Base-by-base conservation (phyloP, 2,797 vertebrate genomes). In the Acridotheres tristis region DNA sequence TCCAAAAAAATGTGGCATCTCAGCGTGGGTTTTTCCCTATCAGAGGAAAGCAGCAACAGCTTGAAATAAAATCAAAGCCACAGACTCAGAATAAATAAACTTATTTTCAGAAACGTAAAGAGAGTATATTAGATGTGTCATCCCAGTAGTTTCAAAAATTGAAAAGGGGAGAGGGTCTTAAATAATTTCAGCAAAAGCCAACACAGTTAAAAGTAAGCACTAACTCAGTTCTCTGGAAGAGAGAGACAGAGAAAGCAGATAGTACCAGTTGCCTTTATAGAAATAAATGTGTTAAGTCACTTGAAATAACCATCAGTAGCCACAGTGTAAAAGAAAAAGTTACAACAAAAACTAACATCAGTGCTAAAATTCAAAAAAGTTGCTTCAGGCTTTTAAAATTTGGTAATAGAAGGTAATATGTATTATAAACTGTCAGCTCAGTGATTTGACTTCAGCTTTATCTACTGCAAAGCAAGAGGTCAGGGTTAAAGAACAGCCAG, bases 271-370 rank as follows among this genome's bases (percentile, higher is more conserved):
- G 66, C 43, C 58, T 85, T 94, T 40, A 76, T 66, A 85, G 91
- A 94, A 95, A 85, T 22, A 96, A 90, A 79, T 90, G 13, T 67
- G 18, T 77, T 90, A 76, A 96, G 73, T 94, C 88, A 82, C 55
- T 89, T 93, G 47, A 55, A 96, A 89, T 93, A 94, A 90, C 38
- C 38, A 94, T 66, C 65, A 96, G 34, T 38, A 86, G 25, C 43
- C 92, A 16, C 18, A 79, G 58, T 65, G 9, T 1, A 25, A 76
- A 71, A 55, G 34, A 50, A 58, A 38, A 59, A 57, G 29, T 61
- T 86, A n/a, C 26, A 40, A 88, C 3, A 53, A 93, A 89, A 93
- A 34, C n/a, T 62, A 92, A 47, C 26, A 79, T 53, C 80, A 54
- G 53, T 88, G 53, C 27, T 79, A 76, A 79, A 90, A 88, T 81